phyloP scores from a whole-genome alignment of 2,888 invertebrate genomes.

The Perithous albicinctus region DNA sequence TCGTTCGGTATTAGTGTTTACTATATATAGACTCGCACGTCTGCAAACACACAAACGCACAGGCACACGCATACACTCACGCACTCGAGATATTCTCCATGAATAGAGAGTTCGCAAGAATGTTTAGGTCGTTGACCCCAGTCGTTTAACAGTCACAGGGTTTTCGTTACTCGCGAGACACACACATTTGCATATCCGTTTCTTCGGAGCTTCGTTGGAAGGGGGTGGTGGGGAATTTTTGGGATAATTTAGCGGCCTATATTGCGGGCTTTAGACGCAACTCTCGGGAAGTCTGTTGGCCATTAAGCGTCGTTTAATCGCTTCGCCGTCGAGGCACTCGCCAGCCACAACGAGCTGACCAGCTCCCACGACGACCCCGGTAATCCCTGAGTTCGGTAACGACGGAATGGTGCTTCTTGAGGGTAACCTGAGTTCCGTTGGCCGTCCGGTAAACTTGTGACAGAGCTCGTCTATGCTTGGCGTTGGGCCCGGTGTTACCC shows the following conservation, averaged over 20 bases:
- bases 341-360: slow-evolving; percentile 83
- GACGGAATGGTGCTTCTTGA: slow-evolving; percentile 81
- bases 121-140: slow-evolving; percentile 25
- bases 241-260: slow-evolving; percentile 19
- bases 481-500: slow-evolving; percentile 85
- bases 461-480: slow-evolving; percentile 84
- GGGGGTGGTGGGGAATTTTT: slow-evolving; percentile 9
- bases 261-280: slow-evolving; percentile 89
- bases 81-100: slow-evolving; percentile 22
- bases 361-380: slow-evolving; percentile 76
- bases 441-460: slow-evolving; percentile 82
- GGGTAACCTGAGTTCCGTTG: slow-evolving; percentile 83
- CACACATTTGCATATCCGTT: slow-evolving; percentile 15
- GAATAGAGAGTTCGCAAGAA: neutral
- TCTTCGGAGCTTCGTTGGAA: slow-evolving; percentile 12
- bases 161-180: neutral
- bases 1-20: neutral
- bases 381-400: slow-evolving; percentile 73
- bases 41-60: neutral
- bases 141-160: slow-evolving; percentile 7
- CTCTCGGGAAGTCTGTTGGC: slow-evolving; percentile 95
- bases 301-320: slow-evolving; percentile 94
- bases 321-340: slow-evolving; percentile 91
- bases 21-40: slow-evolving; percentile 7
- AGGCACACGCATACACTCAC: slow-evolving; percentile 5